Percentiles rank a stretch among this genome's conserved stretches.
Evolutionary conservation across 2,888 invertebrate genomes (phyloP).

Genomic region (Willowsia nigromaculata): DNA sequence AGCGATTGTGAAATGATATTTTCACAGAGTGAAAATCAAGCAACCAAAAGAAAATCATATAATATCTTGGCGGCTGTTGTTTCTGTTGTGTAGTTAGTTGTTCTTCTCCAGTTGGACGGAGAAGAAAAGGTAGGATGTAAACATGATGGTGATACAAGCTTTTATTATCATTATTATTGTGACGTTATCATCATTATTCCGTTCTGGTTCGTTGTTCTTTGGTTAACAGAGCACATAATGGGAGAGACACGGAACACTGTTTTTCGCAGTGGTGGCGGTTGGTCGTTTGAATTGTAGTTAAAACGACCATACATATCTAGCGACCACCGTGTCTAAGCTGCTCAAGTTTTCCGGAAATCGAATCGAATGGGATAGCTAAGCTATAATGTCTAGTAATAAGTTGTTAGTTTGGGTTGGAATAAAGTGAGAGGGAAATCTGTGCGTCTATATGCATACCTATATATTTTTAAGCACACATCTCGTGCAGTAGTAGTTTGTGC

Average conservation of each 20-base stretch:
- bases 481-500: not conserved
- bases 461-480: not conserved
- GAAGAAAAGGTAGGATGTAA: slow-evolving; percentile 36
- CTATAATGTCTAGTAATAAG: not conserved
- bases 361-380: slow-evolving; percentile 29
- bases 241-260: not conserved
- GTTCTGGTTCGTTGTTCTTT: slow-evolving; percentile 52
- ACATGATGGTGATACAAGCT: slow-evolving; percentile 24
- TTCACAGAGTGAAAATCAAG: not conserved
- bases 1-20: not conserved
- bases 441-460: not conserved
- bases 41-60: not conserved
- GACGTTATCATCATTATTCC: slow-evolving; percentile 36
- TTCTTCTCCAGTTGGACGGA: not conserved
- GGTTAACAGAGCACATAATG: not conserved
- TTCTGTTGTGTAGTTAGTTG: not conserved
- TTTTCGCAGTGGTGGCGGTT: not conserved
- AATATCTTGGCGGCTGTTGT: not conserved
- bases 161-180: slow-evolving; percentile 23
- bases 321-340: not conserved
- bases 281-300: slow-evolving; percentile 32
- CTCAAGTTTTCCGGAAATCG: slow-evolving; percentile 38
- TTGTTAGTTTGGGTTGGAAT: slow-evolving; percentile 17
- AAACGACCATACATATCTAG: not conserved
- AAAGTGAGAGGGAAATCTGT: slow-evolving; percentile 5